These are phyloP conservation scores for Syrista parreyssii DNA, from an alignment of 2,888 invertebrate species.

Conservation along the genomic window DNA sequence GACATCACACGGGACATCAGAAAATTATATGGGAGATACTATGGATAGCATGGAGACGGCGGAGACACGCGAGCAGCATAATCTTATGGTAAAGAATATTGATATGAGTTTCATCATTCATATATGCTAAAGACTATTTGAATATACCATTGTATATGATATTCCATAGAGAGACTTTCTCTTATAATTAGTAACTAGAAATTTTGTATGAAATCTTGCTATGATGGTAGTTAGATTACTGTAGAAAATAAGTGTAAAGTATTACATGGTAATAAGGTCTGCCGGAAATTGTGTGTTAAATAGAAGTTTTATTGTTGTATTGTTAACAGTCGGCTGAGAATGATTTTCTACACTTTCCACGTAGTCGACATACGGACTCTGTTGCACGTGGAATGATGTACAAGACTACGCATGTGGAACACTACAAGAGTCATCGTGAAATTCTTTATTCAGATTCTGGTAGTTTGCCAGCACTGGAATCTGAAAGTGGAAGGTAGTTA, in stretches of 20 bases:
- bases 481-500: constrained; percentile 25
- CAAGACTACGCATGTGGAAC: constrained; percentile 48
- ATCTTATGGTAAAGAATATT: constrained; percentile 30
- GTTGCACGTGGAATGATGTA: constrained; percentile 37
- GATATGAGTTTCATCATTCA: neutral
- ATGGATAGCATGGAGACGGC: constrained; percentile 31
- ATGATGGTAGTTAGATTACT: neutral
- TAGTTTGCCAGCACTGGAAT: constrained; percentile 27
- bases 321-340: constrained; percentile 20
- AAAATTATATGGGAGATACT: constrained; percentile 25
- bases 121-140: neutral
- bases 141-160: neutral
- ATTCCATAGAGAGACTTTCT: neutral
- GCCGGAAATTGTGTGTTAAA: neutral
- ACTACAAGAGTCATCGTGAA: constrained; percentile 44
- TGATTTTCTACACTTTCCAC: constrained; percentile 27
- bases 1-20: constrained; percentile 23
- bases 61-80: constrained; percentile 16
- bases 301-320: constrained; percentile 7
- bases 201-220: neutral
- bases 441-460: constrained; percentile 36
- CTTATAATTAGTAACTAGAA: neutral
- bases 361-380: constrained; percentile 29
- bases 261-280: neutral
- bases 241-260: neutral